phyloP scores from a whole-genome alignment of 2,888 invertebrate species.

The Elysia crispata region DNA sequence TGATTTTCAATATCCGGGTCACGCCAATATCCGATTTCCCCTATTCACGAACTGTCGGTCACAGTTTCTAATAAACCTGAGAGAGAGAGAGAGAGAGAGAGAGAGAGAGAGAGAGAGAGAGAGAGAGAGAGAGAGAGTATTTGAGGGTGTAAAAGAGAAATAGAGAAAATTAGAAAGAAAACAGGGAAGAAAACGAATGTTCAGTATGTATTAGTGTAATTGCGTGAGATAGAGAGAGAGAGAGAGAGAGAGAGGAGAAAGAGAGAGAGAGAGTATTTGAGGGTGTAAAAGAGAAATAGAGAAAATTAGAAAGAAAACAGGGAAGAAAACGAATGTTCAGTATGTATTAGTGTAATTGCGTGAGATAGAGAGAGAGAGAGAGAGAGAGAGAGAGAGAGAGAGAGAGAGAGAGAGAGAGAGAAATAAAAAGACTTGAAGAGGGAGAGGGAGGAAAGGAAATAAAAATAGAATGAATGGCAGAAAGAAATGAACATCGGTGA shows the following conservation, averaged over 20 bases:
- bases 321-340: background rate
- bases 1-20: too few species aligned
- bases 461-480: background rate
- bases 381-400: slow-evolving; percentile 28
- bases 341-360: background rate
- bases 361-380: slow-evolving; percentile 13
- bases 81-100: too few species aligned
- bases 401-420: slow-evolving; percentile 27
- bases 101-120: background rate
- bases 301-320: slow-evolving; percentile 23
- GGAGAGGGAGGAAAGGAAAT: background rate
- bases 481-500: background rate
- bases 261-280: slow-evolving; percentile 2
- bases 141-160: slow-evolving; percentile 27
- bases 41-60: too few species aligned
- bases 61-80: background rate
- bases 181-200: background rate
- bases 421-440: background rate
- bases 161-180: slow-evolving; percentile 31
- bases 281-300: slow-evolving; percentile 32
- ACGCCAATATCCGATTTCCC: too few species aligned
- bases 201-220: background rate
- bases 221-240: too few species aligned
- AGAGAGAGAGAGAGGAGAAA: background rate
- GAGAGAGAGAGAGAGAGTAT: background rate